phyloP scores from a whole-genome alignment of 2,888 invertebrate species.

The Machimus rusticus region DNA sequence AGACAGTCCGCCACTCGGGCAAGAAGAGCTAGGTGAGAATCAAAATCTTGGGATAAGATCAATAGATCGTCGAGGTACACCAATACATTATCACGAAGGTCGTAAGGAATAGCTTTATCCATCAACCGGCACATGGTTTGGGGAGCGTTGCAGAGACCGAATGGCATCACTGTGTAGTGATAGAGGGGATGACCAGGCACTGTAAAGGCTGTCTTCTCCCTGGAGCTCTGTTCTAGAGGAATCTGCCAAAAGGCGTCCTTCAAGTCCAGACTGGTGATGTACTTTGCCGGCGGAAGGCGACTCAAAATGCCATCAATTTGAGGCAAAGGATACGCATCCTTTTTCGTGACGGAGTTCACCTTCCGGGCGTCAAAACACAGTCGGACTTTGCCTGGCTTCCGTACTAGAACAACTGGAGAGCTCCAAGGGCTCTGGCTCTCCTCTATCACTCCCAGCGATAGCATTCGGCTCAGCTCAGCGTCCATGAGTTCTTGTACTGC shows the following conservation, averaged over 20 bases:
- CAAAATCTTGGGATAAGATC: not conserved
- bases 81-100: not conserved
- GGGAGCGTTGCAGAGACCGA: no score
- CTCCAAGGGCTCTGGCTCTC: not conserved
- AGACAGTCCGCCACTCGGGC: no score
- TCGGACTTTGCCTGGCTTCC: not conserved
- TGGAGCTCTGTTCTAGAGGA: not conserved
- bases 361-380: not conserved
- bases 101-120: no score
- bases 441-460: not conserved
- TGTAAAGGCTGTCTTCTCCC: conserved; percentile 22
- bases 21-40: no score
- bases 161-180: not conserved
- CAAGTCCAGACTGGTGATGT: not conserved
- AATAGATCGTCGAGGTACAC: not conserved
- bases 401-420: not conserved
- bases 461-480: not conserved
- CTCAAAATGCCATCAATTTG: not conserved
- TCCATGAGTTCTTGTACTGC: not conserved
- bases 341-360: not conserved
- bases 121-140: no score
- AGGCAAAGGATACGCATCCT: not conserved
- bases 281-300: not conserved
- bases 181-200: not conserved
- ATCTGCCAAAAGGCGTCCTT: not conserved